Evolutionary conservation across 2,888 invertebrate genomes (phyloP).

Genomic region (Oscheius sp.): DNA sequence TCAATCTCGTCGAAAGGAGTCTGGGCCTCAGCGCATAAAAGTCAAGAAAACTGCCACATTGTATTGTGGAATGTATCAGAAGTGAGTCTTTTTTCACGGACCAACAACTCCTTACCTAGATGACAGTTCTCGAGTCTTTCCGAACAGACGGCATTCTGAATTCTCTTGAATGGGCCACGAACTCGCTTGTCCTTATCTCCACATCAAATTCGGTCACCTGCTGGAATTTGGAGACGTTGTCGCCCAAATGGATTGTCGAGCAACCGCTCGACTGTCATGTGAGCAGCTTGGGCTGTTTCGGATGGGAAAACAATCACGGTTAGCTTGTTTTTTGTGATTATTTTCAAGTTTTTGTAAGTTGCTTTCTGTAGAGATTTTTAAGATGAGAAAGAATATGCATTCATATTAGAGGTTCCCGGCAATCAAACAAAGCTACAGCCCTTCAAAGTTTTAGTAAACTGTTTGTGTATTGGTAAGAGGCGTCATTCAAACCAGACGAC

Average conservation of each 20-base stretch:
- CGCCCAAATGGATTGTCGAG: constrained; percentile 30
- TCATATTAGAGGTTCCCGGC: too few species aligned
- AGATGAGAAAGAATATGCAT: too few species aligned
- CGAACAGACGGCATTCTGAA: constrained; percentile 8
- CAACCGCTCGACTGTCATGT: constrained; percentile 23
- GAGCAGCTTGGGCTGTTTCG: constrained; percentile 29
- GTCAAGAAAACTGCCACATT: neutral
- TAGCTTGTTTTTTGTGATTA: neutral
- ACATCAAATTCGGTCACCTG: constrained; percentile 15
- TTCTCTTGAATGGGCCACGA: constrained; percentile 20
- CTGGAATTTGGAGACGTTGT: constrained; percentile 22
- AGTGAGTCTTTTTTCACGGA: neutral
- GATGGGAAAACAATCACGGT: constrained; percentile 33
- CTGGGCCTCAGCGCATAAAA: constrained; percentile 32
- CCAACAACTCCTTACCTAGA: constrained; percentile 6
- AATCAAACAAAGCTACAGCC: too few species aligned
- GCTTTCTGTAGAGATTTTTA: too few species aligned
- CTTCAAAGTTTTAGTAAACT: too few species aligned
- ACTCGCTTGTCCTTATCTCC: constrained; percentile 7
- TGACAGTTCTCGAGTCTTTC: constrained; percentile 30
- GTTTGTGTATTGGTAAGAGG: too few species aligned
- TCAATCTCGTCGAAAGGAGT: constrained; percentile 7
- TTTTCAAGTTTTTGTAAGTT: too few species aligned
- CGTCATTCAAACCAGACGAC: too few species aligned
- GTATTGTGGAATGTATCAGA: constrained; percentile 20